These are phyloP conservation scores for Calonectris borealis DNA, from an alignment of 2,113 vertebrate genomes.

Conservation along the genomic window DNA sequence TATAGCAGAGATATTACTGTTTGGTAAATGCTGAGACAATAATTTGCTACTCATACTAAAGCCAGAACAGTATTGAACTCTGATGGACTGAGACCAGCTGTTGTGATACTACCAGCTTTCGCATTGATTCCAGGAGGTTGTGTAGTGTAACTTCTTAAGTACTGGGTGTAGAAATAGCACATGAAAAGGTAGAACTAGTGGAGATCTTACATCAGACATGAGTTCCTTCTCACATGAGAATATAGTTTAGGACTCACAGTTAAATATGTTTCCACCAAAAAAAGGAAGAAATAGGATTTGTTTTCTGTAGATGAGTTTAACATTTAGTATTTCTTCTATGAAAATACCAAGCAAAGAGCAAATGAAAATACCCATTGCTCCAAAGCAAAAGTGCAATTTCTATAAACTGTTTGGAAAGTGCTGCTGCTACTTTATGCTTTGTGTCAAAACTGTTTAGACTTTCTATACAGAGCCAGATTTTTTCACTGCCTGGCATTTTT, in stretches of 20 bases:
- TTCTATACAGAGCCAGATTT: background rate
- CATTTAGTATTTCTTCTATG: background rate
- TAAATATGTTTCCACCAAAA: background rate
- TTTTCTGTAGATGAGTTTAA: background rate
- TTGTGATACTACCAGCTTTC: background rate
- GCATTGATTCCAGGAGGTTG: background rate
- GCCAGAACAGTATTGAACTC: background rate
- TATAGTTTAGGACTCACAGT: background rate
- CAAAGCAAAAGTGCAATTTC: background rate
- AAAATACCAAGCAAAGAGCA: background rate
- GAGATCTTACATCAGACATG: background rate
- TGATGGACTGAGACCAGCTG: constrained; percentile 1
- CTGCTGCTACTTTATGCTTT: background rate
- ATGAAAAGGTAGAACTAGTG: background rate
- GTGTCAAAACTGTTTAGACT: constrained; percentile 19
- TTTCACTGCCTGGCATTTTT: constrained; percentile 2
- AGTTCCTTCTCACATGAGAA: background rate
- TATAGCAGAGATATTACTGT: background rate
- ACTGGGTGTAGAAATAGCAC: background rate
- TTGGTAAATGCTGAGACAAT: background rate
- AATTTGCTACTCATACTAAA: background rate
- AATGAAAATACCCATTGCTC: background rate
- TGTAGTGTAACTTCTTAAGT: background rate
- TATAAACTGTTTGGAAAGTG: background rate
- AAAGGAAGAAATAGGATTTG: background rate